Evolutionary conservation across 1,140 invertebrate genomes (phyloP).

Genomic region (Drosophila albomicans): DNA sequence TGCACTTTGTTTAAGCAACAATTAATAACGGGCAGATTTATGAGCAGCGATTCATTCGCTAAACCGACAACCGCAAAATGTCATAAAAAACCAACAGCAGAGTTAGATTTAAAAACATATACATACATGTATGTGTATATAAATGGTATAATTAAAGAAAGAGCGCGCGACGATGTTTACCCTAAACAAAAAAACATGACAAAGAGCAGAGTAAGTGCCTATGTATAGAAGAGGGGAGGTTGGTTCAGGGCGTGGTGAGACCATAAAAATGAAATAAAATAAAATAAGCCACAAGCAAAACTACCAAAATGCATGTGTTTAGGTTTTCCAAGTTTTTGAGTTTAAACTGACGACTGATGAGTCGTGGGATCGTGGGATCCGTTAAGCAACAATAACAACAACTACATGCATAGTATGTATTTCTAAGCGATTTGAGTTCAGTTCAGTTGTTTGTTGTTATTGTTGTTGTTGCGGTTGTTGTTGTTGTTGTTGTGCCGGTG

Average conservation of each 20-base stretch:
- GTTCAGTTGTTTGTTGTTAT: conserved; percentile 21
- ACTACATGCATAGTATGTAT: conserved; percentile 24
- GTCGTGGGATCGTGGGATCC: conserved; percentile 59
- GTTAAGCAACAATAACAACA: conserved; percentile 15
- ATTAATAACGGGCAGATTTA: conserved; percentile 78
- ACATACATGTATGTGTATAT: conserved; percentile 16
- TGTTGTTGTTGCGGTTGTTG: too few species aligned
- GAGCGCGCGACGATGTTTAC: conserved; percentile 44
- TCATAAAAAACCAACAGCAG: conserved; percentile 59
- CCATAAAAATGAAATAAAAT: conserved; percentile 42
- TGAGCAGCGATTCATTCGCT: conserved; percentile 52
- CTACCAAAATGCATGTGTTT: conserved; percentile 36
- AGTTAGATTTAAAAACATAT: conserved; percentile 38
- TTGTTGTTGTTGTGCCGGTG: not conserved
- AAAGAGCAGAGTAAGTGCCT: not conserved
- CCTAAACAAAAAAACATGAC: conserved; percentile 10
- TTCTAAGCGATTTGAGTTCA: conserved; percentile 49
- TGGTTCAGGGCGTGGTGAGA: conserved; percentile 14
- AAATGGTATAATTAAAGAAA: conserved; percentile 74
- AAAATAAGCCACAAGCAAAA: conserved; percentile 20
- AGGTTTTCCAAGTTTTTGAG: conserved; percentile 39
- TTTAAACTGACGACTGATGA: conserved; percentile 36
- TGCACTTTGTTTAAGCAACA: conserved; percentile 40
- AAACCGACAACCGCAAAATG: conserved; percentile 58
- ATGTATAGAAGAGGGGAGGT: not conserved